Evolutionary conservation across 2,888 invertebrate species (phyloP).

Genomic region (Eristalis arbustorum): DNA sequence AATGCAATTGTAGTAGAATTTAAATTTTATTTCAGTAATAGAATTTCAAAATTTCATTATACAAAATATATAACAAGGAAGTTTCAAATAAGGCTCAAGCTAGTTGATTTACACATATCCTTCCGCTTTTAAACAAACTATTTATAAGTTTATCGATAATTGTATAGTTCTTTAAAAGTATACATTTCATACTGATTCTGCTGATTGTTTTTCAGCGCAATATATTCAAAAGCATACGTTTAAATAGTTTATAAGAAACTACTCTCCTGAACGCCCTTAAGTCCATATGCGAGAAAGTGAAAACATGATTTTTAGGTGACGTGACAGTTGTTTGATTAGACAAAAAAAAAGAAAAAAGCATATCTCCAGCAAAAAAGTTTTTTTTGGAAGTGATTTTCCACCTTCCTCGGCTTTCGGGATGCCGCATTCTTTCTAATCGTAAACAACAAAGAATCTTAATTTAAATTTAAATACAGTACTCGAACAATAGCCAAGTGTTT

Average conservation of each 20-base stretch:
- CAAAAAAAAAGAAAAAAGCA: conserved; percentile 58
- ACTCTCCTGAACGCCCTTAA: conserved; percentile 43
- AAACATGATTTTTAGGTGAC: conserved; percentile 74
- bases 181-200: no score
- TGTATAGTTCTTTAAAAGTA: no score
- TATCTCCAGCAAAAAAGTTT: conserved; percentile 56
- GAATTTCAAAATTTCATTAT: background rate
- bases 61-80: no score
- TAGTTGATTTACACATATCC: no score
- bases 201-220: no score
- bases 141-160: no score
- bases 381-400: conserved; percentile 64
- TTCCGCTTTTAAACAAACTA: no score
- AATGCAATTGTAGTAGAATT: background rate
- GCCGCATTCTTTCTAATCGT: conserved; percentile 55
- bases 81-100: no score
- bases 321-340: conserved; percentile 79
- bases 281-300: conserved; percentile 69
- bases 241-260: background rate
- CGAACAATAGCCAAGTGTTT: conserved; percentile 32
- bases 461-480: conserved; percentile 51
- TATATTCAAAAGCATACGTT: background rate
- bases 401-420: conserved; percentile 62
- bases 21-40: background rate
- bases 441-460: conserved; percentile 61